Percentiles rank a stretch among this genome's conserved stretches.
These are phyloP conservation scores for Anadara kagoshimensis DNA, from an alignment of 1,140 invertebrate genomes.

Conservation along the genomic window DNA sequence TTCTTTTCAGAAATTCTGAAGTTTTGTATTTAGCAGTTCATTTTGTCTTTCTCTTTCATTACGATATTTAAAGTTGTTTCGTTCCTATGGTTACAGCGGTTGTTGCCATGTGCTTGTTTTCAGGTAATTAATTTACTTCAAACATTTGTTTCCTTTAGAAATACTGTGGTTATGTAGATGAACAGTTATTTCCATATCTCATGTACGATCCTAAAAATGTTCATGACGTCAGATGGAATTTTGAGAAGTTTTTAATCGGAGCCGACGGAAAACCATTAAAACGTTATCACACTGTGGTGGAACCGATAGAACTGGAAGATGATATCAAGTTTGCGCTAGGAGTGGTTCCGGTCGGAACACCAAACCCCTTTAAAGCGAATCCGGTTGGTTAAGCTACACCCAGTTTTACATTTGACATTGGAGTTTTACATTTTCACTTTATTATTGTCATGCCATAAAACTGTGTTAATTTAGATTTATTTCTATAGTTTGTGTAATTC, in stretches of 20 bases:
- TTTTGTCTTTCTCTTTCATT: too few relatives aligned
- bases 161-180: conserved; percentile 24
- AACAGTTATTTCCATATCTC: conserved; percentile 1
- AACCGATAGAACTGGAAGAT: conserved; percentile 5
- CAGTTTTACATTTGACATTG: too few relatives aligned
- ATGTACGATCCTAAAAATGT: conserved; percentile 14
- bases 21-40: too few relatives aligned
- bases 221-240: conserved; percentile 78
- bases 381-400: too few relatives aligned
- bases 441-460: too few relatives aligned
- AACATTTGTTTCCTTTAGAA: conserved; percentile 1
- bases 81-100: too few relatives aligned
- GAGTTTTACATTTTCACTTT: too few relatives aligned
- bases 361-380: too few relatives aligned
- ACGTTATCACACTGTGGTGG: conserved; percentile 1
- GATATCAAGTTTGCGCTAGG: background rate
- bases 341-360: too few relatives aligned
- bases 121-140: background rate
- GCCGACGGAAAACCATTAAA: conserved; percentile 65
- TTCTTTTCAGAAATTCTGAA: conserved; percentile 23
- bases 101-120: background rate
- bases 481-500: too few relatives aligned
- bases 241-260: conserved; percentile 78
- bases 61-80: too few relatives aligned
- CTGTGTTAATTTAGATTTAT: too few relatives aligned